Base-by-base conservation (phyloP, 2,113 vertebrate species). In the Microcebus tavaratra region DNA sequence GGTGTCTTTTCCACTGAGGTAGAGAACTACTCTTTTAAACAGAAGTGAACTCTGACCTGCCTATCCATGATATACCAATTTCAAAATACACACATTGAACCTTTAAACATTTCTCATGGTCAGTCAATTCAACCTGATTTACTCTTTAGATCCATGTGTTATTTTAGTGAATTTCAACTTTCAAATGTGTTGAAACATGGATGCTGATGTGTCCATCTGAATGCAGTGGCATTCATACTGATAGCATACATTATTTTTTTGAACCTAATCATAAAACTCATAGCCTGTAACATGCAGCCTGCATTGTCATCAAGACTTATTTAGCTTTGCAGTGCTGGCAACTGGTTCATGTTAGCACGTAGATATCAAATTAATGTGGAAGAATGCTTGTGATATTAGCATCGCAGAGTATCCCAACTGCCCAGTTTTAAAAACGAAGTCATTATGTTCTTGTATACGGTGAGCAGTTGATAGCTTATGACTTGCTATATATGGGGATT, bases 71-170 rank as follows among this genome's bases (percentile, higher is more conserved):
- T 57, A 55, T 83, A 55, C 34, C 27, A 89, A 29, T 48, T 92
- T 96, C 27, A 81, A 68, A 91, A 88, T 27, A 78, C 3, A 57
- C n/a, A 12, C 9, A 39, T 6, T 31, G 13, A 91, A 17, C 34
- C 78, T 70, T 95, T 76, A 94, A 97, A 88, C 39, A 85, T 68
- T 86, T 87, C 42, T 94, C 82, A 39, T 70, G 65, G 29, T 27
- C 17, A 34, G 8, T 84, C 53, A 88, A 18, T 1, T 84, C 53
- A 88, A 18, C 2, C 29, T 73, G 73, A 14, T 95, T 95, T 79
- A 48, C 42, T 92, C 14, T 65, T 72, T 76, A 78, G 50, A 96
- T 31, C 6, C 36, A 2, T 50, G 31, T 88, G 9, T 72, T 73
- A 83, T 63, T 95, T 96, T 50, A 76, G 55, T 8, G 45, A 90